Percentiles rank a stretch among this genome's conserved stretches.
phyloP scores from a whole-genome alignment of 2,113 vertebrate species.

The Dipodomys ordii region DNA sequence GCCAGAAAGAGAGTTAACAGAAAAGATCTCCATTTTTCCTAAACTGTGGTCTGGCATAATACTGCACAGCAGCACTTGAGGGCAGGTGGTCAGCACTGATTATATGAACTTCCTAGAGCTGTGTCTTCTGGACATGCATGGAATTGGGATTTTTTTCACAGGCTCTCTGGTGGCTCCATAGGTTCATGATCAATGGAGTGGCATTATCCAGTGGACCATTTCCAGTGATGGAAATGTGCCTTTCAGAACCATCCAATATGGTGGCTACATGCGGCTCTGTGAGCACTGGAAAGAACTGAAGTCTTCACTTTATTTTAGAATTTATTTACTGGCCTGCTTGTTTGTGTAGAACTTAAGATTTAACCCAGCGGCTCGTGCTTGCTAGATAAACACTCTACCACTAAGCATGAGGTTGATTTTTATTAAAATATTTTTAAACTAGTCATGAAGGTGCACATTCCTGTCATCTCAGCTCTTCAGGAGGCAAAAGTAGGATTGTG shows the following conservation, averaged over 20 bases:
- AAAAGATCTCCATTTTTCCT: not conserved
- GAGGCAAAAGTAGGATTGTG: not conserved
- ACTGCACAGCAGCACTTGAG: not conserved
- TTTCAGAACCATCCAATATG: fast-evolving
- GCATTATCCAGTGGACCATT: not conserved
- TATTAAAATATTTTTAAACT: too few relatives aligned
- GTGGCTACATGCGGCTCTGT: not conserved
- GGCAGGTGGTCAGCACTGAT: not conserved
- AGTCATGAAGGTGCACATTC: too few relatives aligned
- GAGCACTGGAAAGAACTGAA: not conserved
- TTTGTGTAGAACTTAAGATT: not conserved
- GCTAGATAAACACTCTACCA: not conserved
- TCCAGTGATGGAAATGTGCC: not conserved
- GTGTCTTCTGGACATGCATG: not conserved
- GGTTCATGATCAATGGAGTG: not conserved
- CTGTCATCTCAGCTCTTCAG: too few relatives aligned
- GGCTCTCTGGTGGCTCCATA: not conserved
- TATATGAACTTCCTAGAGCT: not conserved
- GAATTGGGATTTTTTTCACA: constrained; percentile 7
- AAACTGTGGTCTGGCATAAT: not conserved
- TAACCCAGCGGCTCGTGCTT: not conserved
- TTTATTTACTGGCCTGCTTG: not conserved
- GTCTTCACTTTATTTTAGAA: not conserved
- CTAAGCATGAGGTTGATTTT: too few relatives aligned
- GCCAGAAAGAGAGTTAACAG: too few relatives aligned